Conservation (phyloP, 1,140 invertebrate genomes). For the Papilio dardanus region DNA sequence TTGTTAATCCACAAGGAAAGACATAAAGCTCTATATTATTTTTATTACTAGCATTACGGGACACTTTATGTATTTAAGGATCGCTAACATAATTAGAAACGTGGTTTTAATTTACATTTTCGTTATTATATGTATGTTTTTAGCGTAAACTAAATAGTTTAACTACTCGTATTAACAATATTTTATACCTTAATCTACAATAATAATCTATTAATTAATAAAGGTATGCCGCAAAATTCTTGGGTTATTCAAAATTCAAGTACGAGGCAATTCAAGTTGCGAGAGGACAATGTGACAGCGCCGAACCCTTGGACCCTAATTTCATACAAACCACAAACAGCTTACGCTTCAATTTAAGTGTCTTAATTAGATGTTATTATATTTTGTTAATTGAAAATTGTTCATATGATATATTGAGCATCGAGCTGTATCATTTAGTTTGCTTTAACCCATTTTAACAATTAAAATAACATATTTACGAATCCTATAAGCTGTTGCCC, state of each 20-base stretch:
- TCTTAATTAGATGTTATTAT: not conserved
- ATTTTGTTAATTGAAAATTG: not conserved
- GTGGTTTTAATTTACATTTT: no score
- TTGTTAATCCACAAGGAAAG: constrained; percentile 18
- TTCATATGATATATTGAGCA: not conserved
- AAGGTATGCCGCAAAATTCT: not conserved
- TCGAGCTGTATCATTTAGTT: not conserved
- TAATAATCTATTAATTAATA: not conserved
- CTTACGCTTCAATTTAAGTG: not conserved
- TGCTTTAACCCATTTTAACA: not conserved
- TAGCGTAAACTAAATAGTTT: no score
- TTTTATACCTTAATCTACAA: not conserved
- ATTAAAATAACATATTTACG: not conserved
- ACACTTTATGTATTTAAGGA: no score
- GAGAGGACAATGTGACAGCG: not conserved
- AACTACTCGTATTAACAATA: no score
- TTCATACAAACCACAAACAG: constrained; percentile 6
- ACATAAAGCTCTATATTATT: not conserved
- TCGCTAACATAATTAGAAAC: no score
- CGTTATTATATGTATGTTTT: no score
- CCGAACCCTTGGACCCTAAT: not conserved
- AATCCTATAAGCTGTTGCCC: no score
- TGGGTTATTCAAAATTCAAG: not conserved
- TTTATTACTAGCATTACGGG: not conserved
- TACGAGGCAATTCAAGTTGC: constrained; percentile 1